Base-by-base conservation (phyloP, 2,113 vertebrate species). In the Pimephales promelas region DNA sequence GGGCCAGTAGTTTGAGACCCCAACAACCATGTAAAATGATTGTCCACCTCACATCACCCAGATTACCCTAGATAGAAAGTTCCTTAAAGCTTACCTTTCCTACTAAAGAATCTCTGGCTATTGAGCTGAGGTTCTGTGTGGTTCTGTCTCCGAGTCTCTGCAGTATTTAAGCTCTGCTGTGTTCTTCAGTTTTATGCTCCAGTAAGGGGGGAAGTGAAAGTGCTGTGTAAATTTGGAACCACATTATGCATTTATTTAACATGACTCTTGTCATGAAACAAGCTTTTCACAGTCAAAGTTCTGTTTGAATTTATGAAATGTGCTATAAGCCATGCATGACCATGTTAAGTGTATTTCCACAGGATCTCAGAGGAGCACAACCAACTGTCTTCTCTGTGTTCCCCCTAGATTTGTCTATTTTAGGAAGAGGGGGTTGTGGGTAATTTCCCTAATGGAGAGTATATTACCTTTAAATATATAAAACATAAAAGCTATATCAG, bases 121-220 rank as follows among this genome's bases (percentile, higher is more conserved):
- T 45, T 47, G 36, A 47, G 3, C 40, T 40, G 7, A 5, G 9
- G 52, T 24, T n/a, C n/a, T n/a, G n/a, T n/a, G n/a, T n/a, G 34
- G 20, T 47, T 49, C 28, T 36, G 71, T 24, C 24, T 49, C 18
- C 24, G 11, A 28, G 43, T 31, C 43, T 45, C 16, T 5, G 40
- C n/a, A 2, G 75, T 36, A 43, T 22, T 14, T 14, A 18, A 4
- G 57, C 45, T 45, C 62, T 78, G 49, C 26, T 31, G 45, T 43
- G 5, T 40, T 56, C 13, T 4, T 49, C 7, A 36, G 13, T 85
- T 83, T 80, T 77, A 87, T 62, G 36, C 59, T 43, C 5, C 11
- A 28, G 31, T 10, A 14, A 61, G 14, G 56, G 76, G 64, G 81
- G 86, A 87, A 87, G 76, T 87, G 86, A 87, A 83, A 87, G 6